Conservation (phyloP, 2,113 vertebrate species). For the Hydrolagus affinis region DNA sequence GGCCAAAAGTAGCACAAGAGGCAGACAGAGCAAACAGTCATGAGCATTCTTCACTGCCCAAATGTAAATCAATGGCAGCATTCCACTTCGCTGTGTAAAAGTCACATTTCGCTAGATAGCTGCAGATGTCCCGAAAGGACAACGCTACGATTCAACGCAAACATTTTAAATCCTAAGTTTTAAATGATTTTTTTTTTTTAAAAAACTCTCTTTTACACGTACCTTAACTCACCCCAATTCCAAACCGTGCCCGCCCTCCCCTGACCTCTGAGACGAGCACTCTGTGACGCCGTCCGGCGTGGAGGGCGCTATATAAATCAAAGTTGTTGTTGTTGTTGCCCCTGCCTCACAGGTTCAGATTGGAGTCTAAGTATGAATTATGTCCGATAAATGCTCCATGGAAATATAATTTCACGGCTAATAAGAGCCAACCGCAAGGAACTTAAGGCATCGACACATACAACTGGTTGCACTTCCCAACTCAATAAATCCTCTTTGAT, state of each 20-base stretch:
- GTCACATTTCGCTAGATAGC: conserved; percentile 37
- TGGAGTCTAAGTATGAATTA: background rate
- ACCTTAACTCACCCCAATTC: background rate
- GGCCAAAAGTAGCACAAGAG: conserved; percentile 42
- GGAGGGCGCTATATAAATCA: too few species aligned
- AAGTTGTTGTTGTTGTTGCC: too few species aligned
- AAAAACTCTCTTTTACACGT: background rate
- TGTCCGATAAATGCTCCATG: background rate
- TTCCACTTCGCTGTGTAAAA: conserved; percentile 36
- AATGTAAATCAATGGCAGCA: conserved; percentile 45
- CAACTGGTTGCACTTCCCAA: too few species aligned
- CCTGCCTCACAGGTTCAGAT: too few species aligned
- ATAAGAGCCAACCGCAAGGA: too few species aligned
- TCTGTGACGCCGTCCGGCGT: too few species aligned
- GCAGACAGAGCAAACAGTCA: conserved; percentile 58
- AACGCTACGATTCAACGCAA: background rate
- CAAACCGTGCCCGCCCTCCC: too few species aligned
- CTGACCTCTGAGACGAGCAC: too few species aligned
- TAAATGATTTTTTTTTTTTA: background rate
- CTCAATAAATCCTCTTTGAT: too few species aligned
- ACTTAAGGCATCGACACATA: too few species aligned
- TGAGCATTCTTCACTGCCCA: conserved; percentile 49
- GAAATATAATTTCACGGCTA: background rate
- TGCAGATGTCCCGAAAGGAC: background rate
- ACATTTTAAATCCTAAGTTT: background rate